Base-by-base conservation (phyloP, 2,797 vertebrate genomes). In the Enteromius trimaculatus region DNA sequence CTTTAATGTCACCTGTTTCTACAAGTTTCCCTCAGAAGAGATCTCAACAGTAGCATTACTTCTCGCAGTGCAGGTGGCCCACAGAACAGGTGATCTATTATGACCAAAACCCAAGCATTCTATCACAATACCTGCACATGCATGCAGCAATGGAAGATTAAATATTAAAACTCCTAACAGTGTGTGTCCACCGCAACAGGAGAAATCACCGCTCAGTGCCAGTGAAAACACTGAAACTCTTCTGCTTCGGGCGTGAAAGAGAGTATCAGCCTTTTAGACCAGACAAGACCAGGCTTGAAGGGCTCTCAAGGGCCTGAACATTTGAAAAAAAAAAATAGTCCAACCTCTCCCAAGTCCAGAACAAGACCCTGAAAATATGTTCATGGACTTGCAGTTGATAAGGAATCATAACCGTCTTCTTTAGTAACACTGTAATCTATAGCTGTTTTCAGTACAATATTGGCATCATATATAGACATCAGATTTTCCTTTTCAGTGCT, bases 1-100 rank as follows among this genome's bases (percentile, higher is more conserved):
- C n/a, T 76, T 76, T 39, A 60, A 60, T 60, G 53, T 23, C n/a
- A 58, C 74, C 37, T 76, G 74, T 76, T 76, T 34, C 51, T 39
- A 53, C 70, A 74, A 3, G 70, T 53, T n/a, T 74, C 71, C 51
- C 16, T 76, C 6, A 9, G 51, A 10, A 7, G 51, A 76, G 34
- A 55, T 76, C 11, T 26, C 4, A 58, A 76, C 72, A 58, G 51
- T 58, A 58, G 51, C 31, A 58, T 58, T 53, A 23, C 26, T 6
- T 34, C 47, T 19, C 3, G 3, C 47, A n/a, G 47, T 13, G 71
- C 71, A 53, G 47, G 29, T 1, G 5, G 42, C 39, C 39, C 69
- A 49, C 42, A 29, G 42, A 49, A 49, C 69, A 71, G 16, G 23
- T 37, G 42, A 26, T 14, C 69, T 49, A n/a, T 53, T 34, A 64